These are phyloP conservation scores for Anthopleura xanthogrammica DNA, from an alignment of 92 coral and sea anemone genomes.

Conservation along the genomic window DNA sequence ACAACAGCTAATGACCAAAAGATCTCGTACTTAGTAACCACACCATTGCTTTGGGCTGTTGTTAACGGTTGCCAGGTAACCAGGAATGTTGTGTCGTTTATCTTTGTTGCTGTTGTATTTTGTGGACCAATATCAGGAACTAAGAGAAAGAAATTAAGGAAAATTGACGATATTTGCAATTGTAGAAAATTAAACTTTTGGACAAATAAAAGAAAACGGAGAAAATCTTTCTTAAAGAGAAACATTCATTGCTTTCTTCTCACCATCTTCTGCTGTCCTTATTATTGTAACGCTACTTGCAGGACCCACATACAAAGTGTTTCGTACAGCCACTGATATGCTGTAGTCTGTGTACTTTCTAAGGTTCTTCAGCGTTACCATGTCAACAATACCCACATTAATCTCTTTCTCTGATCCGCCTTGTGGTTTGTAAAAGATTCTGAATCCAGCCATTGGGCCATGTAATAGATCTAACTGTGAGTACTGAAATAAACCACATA, in stretches of 20 bases:
- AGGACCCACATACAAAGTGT: slow-evolving; percentile 6
- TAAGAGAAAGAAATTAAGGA: not conserved
- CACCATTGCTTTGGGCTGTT: no score
- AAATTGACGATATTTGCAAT: not conserved
- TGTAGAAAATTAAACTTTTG: no score
- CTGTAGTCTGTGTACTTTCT: not conserved
- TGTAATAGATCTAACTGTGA: not conserved
- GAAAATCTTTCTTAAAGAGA: no score
- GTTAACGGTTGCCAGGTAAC: no score
- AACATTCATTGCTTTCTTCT: not conserved
- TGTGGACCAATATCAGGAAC: slow-evolving; percentile 13
- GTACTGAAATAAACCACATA: not conserved
- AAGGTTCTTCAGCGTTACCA: not conserved
- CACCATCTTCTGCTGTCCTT: slow-evolving; percentile 16
- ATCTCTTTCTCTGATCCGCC: not conserved
- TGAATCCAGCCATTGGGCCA: slow-evolving; percentile 29
- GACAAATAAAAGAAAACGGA: no score
- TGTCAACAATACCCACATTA: not conserved
- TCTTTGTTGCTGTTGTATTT: not conserved
- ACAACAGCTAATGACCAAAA: no score
- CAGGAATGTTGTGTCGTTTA: no score
- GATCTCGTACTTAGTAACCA: no score
- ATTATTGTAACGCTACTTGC: not conserved
- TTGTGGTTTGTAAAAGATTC: slow-evolving; percentile 6
- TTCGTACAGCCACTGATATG: not conserved